Evolutionary conservation across 2,113 vertebrate genomes (phyloP).

Genomic region (Chaetura pelagica): DNA sequence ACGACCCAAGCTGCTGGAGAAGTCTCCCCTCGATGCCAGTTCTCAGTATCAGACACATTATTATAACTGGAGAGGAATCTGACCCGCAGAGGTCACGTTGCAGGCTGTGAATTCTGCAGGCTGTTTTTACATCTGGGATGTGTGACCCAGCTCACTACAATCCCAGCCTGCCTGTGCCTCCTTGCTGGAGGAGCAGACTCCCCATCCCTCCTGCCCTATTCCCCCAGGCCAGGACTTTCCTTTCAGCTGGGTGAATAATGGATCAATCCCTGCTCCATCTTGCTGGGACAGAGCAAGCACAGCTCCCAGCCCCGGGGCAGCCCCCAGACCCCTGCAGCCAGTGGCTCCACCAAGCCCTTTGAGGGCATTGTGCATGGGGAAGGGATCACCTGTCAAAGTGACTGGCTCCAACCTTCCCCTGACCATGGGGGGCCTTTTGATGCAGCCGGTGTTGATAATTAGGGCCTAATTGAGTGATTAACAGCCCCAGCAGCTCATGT

Average conservation of each 20-base stretch:
- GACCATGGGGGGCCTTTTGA: slow-evolving; percentile 73
- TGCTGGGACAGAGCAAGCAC: slow-evolving; percentile 59
- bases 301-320: slow-evolving; percentile 7
- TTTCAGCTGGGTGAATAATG: slow-evolving; percentile 27
- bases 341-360: slow-evolving; percentile 25
- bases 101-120: neutral
- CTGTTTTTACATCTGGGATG: neutral
- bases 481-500: slow-evolving; percentile 37
- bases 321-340: neutral
- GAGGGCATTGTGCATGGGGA: slow-evolving; percentile 43
- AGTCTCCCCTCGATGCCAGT: neutral
- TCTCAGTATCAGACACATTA: neutral
- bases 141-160: neutral
- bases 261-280: slow-evolving; percentile 39
- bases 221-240: slow-evolving; percentile 43
- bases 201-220: neutral
- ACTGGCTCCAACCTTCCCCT: slow-evolving; percentile 57
- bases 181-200: fast-evolving
- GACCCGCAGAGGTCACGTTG: neutral
- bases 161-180: neutral
- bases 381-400: slow-evolving; percentile 68
- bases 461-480: slow-evolving; percentile 84
- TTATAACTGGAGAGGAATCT: neutral
- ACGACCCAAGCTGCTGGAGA: neutral
- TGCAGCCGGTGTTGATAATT: slow-evolving; percentile 74